Conservation (phyloP, 2,888 invertebrate species). For the Serrognathus titanus region DNA sequence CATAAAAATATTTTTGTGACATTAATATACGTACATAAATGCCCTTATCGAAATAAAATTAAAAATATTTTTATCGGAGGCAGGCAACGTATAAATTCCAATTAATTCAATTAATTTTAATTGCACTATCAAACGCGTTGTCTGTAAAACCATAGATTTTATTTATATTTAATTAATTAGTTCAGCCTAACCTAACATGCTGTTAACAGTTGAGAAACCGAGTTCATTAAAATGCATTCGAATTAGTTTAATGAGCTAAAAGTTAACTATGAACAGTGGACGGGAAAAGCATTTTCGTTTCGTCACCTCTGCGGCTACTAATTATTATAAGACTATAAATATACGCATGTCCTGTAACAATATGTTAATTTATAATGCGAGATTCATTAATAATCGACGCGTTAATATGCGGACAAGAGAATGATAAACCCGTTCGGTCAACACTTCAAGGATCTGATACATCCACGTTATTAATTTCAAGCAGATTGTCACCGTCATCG, state of each 20-base stretch:
- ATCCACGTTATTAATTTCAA: slow-evolving; percentile 24
- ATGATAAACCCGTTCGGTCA: slow-evolving; percentile 24
- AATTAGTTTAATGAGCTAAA: slow-evolving; percentile 13
- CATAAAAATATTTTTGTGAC: too few relatives aligned
- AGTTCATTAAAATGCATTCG: slow-evolving; percentile 10
- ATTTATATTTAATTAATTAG: neutral
- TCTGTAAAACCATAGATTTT: too few relatives aligned
- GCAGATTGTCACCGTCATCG: slow-evolving; percentile 21
- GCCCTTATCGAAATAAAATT: too few relatives aligned
- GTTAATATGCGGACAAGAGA: slow-evolving; percentile 30
- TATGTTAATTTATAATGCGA: slow-evolving; percentile 32
- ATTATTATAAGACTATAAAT: slow-evolving; percentile 3
- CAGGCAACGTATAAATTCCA: too few relatives aligned
- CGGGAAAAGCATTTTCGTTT: slow-evolving; percentile 1
- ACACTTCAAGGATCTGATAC: slow-evolving; percentile 25
- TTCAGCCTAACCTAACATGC: neutral
- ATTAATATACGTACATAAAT: too few relatives aligned
- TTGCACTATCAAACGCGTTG: too few relatives aligned
- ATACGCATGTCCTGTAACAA: slow-evolving; percentile 10
- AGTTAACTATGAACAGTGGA: slow-evolving; percentile 1
- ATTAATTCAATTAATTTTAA: too few relatives aligned
- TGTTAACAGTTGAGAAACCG: slow-evolving; percentile 4
- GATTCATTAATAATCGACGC: slow-evolving; percentile 35
- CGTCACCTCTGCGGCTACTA: slow-evolving; percentile 8
- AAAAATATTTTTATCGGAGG: too few relatives aligned